phyloP scores from a whole-genome alignment of 2,113 vertebrate genomes.

The Anser cygnoides region DNA sequence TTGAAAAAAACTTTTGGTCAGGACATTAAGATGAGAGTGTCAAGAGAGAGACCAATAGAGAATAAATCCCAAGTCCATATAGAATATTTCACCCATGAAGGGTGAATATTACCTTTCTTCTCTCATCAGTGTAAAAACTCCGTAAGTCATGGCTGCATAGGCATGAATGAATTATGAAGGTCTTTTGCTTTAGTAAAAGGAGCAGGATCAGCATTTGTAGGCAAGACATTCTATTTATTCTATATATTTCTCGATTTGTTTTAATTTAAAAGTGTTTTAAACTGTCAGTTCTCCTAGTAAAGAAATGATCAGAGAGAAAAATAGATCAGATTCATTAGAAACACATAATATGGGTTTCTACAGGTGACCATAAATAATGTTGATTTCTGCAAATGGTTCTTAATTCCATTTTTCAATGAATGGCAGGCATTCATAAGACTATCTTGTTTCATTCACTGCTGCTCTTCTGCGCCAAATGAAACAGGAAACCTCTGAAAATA shows the following conservation, averaged over 20 bases:
- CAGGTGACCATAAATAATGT: constrained; percentile 12
- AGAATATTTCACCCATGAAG: constrained; percentile 67
- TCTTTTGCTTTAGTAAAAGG: constrained; percentile 32
- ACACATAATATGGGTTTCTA: not conserved
- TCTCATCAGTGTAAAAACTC: constrained; percentile 54
- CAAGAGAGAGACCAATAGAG: not conserved
- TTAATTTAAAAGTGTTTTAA: constrained; percentile 54
- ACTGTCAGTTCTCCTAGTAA: not conserved
- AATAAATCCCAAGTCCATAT: constrained; percentile 23
- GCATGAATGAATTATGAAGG: constrained; percentile 53
- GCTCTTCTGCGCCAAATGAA: not conserved
- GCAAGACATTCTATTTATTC: constrained; percentile 39
- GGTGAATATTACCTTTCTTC: constrained; percentile 59
- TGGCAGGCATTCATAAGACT: not conserved
- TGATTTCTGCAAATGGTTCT: constrained; percentile 6
- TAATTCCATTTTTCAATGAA: not conserved
- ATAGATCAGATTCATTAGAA: constrained; percentile 20
- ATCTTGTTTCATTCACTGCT: not conserved
- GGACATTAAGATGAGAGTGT: not conserved
- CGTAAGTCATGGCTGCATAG: constrained; percentile 20
- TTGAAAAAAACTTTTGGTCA: not conserved
- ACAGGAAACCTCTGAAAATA: not conserved
- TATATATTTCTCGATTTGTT: constrained; percentile 43
- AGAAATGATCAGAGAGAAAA: constrained; percentile 11
- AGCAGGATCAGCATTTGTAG: constrained; percentile 35